Evolutionary conservation across 2,888 invertebrate species (phyloP), one percentile per base, ranked within the genome.

Genomic region (Drosophila ustulata): DNA sequence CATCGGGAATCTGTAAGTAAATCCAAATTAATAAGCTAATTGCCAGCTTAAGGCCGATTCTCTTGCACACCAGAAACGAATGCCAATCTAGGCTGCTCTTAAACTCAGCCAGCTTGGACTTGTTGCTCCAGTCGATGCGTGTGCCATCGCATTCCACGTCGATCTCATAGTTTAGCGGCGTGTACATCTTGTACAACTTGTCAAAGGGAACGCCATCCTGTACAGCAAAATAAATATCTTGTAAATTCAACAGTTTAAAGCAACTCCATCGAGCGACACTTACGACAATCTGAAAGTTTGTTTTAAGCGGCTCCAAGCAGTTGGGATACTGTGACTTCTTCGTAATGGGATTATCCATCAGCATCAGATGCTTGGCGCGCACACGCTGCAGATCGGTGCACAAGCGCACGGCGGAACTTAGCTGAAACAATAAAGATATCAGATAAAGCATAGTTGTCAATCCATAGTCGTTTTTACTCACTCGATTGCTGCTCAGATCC

Each of bases 81-180:
- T 91, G 91, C 92, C 91, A 91, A 30, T 90, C 69, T 13, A 74
- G 63, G 39, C 90, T 91, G n/a, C 75, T 70, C 55, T 78, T 79
- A 39, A 86, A 91, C 50, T 83, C 74, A 0, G 58, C 50, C 43
- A 92, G 7, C 2, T 61, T 61, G 3, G 63, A 25, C 56, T 84
- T 82, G 61, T 82, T 86, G 5, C 66, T 71, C 75, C 77, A 72
- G 71, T 91, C 84, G 41, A 89, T 78, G 8, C 85, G 69, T 32
- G 66, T 53, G 9, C 88, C 87, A 56, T 89, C 88, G 18, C 69
- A 66, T 3, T 84, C 78, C 39, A 77, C 47, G 53, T 87, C 83
- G 18, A 86, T 88, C 51, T 88, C 86, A 28, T 78, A 82, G 52
- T 86, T 82, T 1, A 88, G 68, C 0, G 88, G 89, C 2, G 89